phyloP scores from a whole-genome alignment of 1,140 invertebrate species.

The Cheumatopsyche charites region DNA sequence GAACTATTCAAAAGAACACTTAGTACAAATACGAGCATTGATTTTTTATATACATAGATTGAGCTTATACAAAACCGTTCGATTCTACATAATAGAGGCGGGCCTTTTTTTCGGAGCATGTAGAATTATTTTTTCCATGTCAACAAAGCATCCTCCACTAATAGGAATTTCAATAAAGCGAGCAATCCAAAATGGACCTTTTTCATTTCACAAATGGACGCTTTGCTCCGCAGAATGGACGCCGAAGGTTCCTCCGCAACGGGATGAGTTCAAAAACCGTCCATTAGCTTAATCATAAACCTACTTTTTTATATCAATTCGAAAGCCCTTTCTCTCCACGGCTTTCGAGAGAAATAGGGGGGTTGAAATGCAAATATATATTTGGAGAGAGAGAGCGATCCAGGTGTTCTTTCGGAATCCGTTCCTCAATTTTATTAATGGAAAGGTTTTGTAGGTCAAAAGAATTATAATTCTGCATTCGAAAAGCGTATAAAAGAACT shows the following conservation, averaged over 20 bases:
- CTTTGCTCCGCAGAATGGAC: slow-evolving; percentile 30
- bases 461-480: no score
- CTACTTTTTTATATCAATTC: slow-evolving; percentile 35
- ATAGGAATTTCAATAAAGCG: slow-evolving; percentile 28
- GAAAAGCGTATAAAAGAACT: no score
- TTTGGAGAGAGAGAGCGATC: slow-evolving; percentile 25
- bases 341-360: not conserved
- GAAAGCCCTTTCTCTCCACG: not conserved
- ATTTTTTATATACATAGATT: no score
- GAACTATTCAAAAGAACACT: no score
- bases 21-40: no score
- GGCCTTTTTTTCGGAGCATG: not conserved
- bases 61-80: no score
- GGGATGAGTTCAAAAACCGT: slow-evolving; percentile 34
- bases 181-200: slow-evolving; percentile 32
- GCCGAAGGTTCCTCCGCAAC: not conserved
- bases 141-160: slow-evolving; percentile 27
- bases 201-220: slow-evolving; percentile 47
- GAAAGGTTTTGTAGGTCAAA: not conserved
- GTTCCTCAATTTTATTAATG: slow-evolving; percentile 16
- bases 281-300: slow-evolving; percentile 47
- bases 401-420: not conserved
- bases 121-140: not conserved
- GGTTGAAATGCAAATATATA: slow-evolving; percentile 32
- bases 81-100: no score